Evolutionary conservation across 2,888 invertebrate species (phyloP), one percentile per base, ranked within the genome.

Genomic region (Drosophila prostipennis): DNA sequence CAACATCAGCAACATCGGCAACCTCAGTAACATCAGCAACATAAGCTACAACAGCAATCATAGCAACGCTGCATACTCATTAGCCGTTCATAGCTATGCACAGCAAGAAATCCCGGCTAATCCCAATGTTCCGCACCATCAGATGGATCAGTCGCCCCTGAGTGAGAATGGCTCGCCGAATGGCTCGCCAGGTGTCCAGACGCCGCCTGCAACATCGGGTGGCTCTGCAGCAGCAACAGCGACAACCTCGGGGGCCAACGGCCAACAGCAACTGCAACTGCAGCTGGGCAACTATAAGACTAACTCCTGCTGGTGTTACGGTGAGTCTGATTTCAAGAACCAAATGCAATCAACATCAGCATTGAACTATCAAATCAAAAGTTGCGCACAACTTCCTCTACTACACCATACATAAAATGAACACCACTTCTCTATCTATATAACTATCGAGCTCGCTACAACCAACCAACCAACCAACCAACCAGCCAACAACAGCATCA

Each of bases 221-320:
- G 34, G 29, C 76, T 73, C 23, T 11, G 29, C 79, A 73, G 14
- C 68, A 60, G 43, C 70, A 49, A 10, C 54, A 40, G 56, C 51
- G 6, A 10, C 54, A 72, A 40, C 74, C 57, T 8, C 48, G 23
- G 26, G 26, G 4, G 26, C 26, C 26, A 26, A 26, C 26, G 26
- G 26, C 26, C 26, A 26, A 26, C 26, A 26, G 26, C 43, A 43
- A 23, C 64, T 49, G 26, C 43, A 43, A 23, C 64, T 49, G 43
- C 52, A 65, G 73, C 64, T 70, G 71, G 69, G 79, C 76, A 65
- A 72, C 76, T 77, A 69, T 75, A 86, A 83, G 74, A 86, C 87
- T 79, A 87, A 91, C 74, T 90, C 92, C 87, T 91, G 92, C 89
- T 92, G 91, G 91, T 92, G 91, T 90, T 91, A 91, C 90, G 92